phyloP scores from a whole-genome alignment of 1,140 invertebrate genomes.

The Agrilus planipennis region DNA sequence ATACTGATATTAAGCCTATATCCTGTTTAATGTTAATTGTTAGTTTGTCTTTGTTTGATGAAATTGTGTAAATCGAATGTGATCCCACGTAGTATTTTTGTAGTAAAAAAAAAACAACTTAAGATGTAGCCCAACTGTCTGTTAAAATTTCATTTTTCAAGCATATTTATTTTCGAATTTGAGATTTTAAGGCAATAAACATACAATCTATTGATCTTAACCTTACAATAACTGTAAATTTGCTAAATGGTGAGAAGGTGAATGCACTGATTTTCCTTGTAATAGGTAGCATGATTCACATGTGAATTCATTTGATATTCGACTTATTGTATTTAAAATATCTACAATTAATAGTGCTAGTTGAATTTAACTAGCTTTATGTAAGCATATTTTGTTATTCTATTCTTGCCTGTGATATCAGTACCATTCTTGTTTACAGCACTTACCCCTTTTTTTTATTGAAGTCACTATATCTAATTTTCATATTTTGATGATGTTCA shows the following conservation, averaged over 20 bases:
- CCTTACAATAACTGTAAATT: no score
- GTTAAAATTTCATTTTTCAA: no score
- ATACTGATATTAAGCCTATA: no score
- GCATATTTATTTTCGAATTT: no score
- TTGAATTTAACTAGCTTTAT: not conserved
- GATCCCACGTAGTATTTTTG: no score
- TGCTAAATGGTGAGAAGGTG: no score
- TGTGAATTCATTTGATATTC: not conserved
- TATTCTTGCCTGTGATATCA: not conserved
- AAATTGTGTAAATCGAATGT: no score
- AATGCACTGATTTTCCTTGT: not conserved
- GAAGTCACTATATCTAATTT: not conserved
- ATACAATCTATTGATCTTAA: no score
- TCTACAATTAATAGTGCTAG: not conserved
- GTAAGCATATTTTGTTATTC: not conserved
- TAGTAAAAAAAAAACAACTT: no score
- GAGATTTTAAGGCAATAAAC: slow-evolving; percentile 1
- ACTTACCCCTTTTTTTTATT: not conserved
- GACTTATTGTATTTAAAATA: not conserved
- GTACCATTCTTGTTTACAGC: not conserved
- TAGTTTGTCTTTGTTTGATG: no score
- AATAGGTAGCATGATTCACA: not conserved
- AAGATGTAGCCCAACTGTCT: no score
- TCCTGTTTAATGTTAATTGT: no score
- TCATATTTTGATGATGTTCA: not conserved